Conservation (phyloP, 2,888 invertebrate genomes). For the Tetranychus truncatus region DNA sequence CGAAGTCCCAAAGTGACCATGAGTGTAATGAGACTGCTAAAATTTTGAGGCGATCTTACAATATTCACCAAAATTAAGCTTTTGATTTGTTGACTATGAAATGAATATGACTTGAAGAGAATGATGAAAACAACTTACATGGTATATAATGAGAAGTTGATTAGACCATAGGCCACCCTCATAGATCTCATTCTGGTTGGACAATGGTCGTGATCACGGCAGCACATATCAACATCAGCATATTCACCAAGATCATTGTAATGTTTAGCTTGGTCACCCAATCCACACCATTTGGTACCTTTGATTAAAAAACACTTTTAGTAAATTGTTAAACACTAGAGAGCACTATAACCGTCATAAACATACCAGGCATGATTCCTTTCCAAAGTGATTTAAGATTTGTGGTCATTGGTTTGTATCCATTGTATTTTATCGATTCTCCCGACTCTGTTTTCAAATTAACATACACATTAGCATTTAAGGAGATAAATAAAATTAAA, state of each 20-base stretch:
- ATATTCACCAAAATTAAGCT: too few relatives aligned
- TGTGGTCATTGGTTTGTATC: background rate
- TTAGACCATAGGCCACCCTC: background rate
- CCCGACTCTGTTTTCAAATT: background rate
- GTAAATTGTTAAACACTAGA: background rate
- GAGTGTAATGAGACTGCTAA: too few relatives aligned
- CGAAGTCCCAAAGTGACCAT: too few relatives aligned
- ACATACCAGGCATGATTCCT: conserved; percentile 1
- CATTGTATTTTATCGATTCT: background rate
- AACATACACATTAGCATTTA: background rate
- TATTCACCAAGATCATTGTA: conserved; percentile 25
- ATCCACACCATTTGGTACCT: conserved; percentile 28
- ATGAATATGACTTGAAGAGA: background rate
- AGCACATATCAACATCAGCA: conserved; percentile 25
- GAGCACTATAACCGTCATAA: background rate
- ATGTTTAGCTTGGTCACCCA: conserved; percentile 23
- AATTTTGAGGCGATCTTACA: too few relatives aligned
- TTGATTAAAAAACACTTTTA: background rate
- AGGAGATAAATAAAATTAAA: background rate
- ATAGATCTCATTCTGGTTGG: background rate
- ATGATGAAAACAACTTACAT: conserved; percentile 23
- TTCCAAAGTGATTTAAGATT: background rate
- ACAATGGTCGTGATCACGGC: conserved; percentile 23
- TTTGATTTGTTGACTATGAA: too few relatives aligned
- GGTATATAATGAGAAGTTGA: conserved; percentile 16